Evolutionary conservation across 1,140 invertebrate genomes (phyloP).

Genomic region (Potamilus streckersoni): DNA sequence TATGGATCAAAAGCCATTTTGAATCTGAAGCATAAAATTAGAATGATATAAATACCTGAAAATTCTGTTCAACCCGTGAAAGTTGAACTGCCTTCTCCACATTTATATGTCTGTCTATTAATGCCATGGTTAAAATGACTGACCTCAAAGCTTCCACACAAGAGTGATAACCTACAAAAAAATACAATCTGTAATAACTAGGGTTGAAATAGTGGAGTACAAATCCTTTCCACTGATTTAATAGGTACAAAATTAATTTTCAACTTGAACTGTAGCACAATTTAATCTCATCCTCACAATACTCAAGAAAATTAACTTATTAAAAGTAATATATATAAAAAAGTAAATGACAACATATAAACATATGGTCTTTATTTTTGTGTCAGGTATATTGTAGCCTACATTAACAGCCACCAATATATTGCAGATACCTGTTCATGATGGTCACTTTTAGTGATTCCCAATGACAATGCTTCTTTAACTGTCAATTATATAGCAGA

Average conservation of each 20-base stretch:
- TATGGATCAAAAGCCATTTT: no score
- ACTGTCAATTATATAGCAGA: no score
- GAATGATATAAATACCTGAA: conserved; percentile 75
- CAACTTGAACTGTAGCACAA: not conserved
- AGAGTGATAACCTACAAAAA: conserved; percentile 81
- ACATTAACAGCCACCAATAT: no score
- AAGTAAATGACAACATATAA: no score
- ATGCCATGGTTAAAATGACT: conserved; percentile 84
- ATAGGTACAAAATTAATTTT: not conserved
- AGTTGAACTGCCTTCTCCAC: conserved; percentile 86
- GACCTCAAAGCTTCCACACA: conserved; percentile 93
- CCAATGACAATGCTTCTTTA: no score
- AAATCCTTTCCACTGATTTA: no score
- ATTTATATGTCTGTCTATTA: conserved; percentile 79
- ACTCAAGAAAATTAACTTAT: no score
- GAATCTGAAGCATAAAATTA: not conserved
- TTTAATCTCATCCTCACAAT: not conserved
- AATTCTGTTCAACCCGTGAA: conserved; percentile 89
- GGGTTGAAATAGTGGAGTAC: not conserved
- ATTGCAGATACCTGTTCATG: no score
- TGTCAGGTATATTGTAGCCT: no score
- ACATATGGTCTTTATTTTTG: no score
- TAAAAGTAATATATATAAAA: no score
- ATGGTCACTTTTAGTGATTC: no score
- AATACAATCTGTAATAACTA: not conserved